Evolutionary conservation across 2,113 vertebrate species (phyloP), one percentile per base, ranked within the genome.

Genomic region (Synodontis membranacea): DNA sequence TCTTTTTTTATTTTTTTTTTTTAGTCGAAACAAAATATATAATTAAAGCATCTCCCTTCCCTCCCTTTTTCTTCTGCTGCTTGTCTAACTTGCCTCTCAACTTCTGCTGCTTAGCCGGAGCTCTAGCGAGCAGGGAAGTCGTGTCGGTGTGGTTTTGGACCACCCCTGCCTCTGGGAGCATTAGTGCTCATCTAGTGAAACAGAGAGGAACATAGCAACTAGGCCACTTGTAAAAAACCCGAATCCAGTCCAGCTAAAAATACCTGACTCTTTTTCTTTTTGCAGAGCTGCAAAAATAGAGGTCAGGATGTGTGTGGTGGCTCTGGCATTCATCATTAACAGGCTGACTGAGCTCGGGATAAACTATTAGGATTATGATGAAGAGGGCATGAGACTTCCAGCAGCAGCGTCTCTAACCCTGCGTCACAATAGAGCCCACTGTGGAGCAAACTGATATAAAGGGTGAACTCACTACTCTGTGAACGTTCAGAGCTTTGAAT

Each of bases 321-420:
- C 91, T 93, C 90, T 56, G 89, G 94, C 94, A 95, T 96, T 95
- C 91, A 95, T 96, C 95, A 95, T 95, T 95, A 94, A 92, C 91
- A 91, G 91, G 92, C 92, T 95, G 94, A 93, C 90, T 91, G 94
- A 91, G 93, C 90, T 79, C 90, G 92, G 93, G 94, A 95, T 94
- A 93, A 93, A 95, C 92, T 91, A 91, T 94, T 94, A 94, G 90
- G 93, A 91, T 88, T 92, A 83, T 95, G 93, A 95, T 95, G 94
- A 95, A 96, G 93, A 93, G 92, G 91, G 92, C 87, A 91, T 90
- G 93, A 94, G 93, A 93, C 94, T 93, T 94, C 91, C 93, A 94
- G 93, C 92, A 94, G 93, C 91, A 89, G 81, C 76, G 83, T 89
- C 58, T 88, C 82, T 86, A 91, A 79, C 84, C 54, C 84, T 80